Evolutionary conservation across 2,888 invertebrate genomes (phyloP).

Genomic region (Plebejus argus): DNA sequence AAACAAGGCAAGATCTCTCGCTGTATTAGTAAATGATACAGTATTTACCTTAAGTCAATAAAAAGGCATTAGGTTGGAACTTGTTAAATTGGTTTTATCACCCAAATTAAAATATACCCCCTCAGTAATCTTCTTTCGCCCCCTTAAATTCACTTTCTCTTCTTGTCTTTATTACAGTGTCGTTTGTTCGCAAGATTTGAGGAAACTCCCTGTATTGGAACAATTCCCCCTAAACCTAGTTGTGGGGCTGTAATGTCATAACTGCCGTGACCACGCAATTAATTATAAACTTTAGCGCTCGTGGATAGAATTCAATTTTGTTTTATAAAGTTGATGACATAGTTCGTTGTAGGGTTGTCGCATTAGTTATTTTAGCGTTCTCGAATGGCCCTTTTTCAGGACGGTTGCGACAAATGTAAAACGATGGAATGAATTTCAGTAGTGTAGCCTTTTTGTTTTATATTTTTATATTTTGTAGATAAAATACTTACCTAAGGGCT

Average conservation of each 20-base stretch:
- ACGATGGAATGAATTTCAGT: slow-evolving; percentile 69
- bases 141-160: slow-evolving; percentile 84
- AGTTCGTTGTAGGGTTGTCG: slow-evolving; percentile 37
- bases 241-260: slow-evolving; percentile 61
- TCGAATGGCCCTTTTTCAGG: slow-evolving; percentile 73
- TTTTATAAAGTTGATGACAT: slow-evolving; percentile 48
- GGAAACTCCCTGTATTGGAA: slow-evolving; percentile 70
- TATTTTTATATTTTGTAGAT: slow-evolving; percentile 50
- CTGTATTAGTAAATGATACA: slow-evolving; percentile 42
- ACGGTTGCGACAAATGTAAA: slow-evolving; percentile 66
- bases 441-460: slow-evolving; percentile 63
- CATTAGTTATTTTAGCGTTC: slow-evolving; percentile 55
- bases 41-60: slow-evolving; percentile 65
- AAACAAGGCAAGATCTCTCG: not conserved
- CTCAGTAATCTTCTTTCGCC: slow-evolving; percentile 77
- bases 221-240: slow-evolving; percentile 73
- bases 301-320: slow-evolving; percentile 67
- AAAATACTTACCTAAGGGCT: slow-evolving; percentile 44
- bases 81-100: slow-evolving; percentile 64
- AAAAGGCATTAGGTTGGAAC: slow-evolving; percentile 34
- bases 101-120: slow-evolving; percentile 77
- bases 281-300: slow-evolving; percentile 63
- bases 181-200: slow-evolving; percentile 82
- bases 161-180: slow-evolving; percentile 82
- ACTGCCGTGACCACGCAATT: slow-evolving; percentile 57